These are phyloP conservation scores for Sepiola atlantica DNA, from an alignment of 2,888 invertebrate genomes.

Conservation along the genomic window DNA sequence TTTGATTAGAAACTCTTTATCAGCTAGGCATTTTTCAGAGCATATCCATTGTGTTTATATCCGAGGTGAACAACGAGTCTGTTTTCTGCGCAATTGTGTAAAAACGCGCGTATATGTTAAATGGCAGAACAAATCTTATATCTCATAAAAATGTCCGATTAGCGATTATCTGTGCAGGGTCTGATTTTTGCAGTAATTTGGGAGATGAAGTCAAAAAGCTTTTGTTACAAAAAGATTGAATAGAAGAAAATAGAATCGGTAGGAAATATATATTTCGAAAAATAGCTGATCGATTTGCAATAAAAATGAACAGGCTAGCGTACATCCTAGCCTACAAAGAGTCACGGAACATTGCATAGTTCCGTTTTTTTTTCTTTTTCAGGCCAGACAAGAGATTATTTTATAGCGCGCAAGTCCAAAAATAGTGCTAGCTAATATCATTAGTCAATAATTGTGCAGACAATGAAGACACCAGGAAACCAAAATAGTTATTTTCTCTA, in stretches of 20 bases:
- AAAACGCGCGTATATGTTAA: too few species aligned
- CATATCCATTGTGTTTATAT: too few species aligned
- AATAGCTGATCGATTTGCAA: not conserved
- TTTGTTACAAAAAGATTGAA: not conserved
- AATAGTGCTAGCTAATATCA: not conserved
- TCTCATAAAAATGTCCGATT: not conserved
- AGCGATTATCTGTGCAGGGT: not conserved
- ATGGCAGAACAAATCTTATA: too few species aligned
- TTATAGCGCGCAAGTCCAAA: not conserved
- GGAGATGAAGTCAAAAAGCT: not conserved
- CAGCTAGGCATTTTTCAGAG: too few species aligned
- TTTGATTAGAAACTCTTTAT: too few species aligned
- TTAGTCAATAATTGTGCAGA: not conserved
- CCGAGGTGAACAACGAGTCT: too few species aligned
- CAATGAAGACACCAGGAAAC: not conserved
- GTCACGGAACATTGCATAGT: constrained; percentile 16
- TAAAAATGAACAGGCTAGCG: not conserved
- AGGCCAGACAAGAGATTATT: not conserved
- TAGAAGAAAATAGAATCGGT: not conserved
- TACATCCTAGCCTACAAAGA: not conserved
- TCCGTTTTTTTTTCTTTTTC: not conserved
- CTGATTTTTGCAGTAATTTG: not conserved
- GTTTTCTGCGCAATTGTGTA: too few species aligned
- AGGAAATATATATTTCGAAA: not conserved
- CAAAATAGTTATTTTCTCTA: not conserved